These are phyloP conservation scores for Heliothis peltigera DNA, from an alignment of 2,888 invertebrate species.

Conservation along the genomic window DNA sequence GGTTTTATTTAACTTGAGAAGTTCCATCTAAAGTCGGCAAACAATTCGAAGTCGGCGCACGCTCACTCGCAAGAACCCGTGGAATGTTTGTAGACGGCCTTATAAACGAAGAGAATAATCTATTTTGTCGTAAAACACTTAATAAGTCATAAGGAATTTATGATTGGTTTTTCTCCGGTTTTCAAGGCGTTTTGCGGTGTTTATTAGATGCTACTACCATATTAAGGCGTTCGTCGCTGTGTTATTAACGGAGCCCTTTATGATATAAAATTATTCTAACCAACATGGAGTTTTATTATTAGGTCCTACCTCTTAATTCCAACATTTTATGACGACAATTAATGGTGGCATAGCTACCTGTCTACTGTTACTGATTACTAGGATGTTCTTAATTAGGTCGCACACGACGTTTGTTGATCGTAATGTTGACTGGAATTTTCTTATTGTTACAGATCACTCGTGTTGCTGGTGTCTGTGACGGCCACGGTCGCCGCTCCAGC, in stretches of 20 bases:
- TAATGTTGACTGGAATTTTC: constrained; percentile 25
- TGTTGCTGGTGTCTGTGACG: constrained; percentile 74
- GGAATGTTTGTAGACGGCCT: constrained; percentile 43
- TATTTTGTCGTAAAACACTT: constrained; percentile 55
- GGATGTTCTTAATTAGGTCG: not conserved
- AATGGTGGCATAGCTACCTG: not conserved
- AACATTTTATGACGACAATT: not conserved
- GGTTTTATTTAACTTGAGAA: constrained; percentile 52
- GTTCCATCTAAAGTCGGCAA: constrained; percentile 48
- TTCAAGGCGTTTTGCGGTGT: constrained; percentile 9
- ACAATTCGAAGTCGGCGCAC: constrained; percentile 53
- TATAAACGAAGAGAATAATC: constrained; percentile 47
- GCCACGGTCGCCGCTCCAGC: constrained; percentile 73
- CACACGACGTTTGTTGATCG: not conserved
- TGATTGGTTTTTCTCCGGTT: constrained; percentile 40
- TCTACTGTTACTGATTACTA: not conserved
- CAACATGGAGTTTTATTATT: not conserved
- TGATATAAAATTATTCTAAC: not conserved
- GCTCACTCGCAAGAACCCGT: constrained; percentile 35
- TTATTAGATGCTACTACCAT: constrained; percentile 23
- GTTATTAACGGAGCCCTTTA: constrained; percentile 15
- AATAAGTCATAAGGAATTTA: constrained; percentile 48
- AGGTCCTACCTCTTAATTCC: not conserved
- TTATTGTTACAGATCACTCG: constrained; percentile 77
- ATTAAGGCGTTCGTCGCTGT: constrained; percentile 10